Conservation (phyloP, 2,888 invertebrate species). For the Ceraclea dissimilis region DNA sequence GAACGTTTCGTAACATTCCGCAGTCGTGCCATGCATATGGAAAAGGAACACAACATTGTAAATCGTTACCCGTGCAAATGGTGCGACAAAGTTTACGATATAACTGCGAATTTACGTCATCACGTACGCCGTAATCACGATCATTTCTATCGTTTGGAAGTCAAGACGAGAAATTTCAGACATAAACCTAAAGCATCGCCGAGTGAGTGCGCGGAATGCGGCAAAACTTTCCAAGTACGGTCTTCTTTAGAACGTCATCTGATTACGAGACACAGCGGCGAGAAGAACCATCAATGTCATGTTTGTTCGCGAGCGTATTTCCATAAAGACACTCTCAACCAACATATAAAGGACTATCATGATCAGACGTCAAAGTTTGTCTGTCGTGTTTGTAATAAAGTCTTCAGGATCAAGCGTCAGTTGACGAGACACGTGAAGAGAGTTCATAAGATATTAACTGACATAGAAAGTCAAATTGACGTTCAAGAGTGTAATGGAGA, state of each 20-base stretch:
- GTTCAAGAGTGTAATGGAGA: too few relatives aligned
- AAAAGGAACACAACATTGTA: slow-evolving; percentile 3
- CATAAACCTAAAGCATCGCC: background rate
- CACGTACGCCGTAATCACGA: slow-evolving; percentile 1
- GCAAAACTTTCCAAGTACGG: background rate
- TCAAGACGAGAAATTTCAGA: background rate
- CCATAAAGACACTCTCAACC: background rate
- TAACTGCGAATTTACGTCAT: background rate
- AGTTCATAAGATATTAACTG: slow-evolving; percentile 3
- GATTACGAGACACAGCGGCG: background rate
- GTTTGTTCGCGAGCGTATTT: background rate
- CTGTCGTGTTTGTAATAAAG: slow-evolving; percentile 3
- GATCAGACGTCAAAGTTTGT: background rate
- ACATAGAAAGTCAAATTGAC: too few relatives aligned
- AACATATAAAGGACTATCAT: slow-evolving; percentile 5
- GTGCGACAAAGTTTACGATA: background rate
- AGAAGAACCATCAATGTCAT: slow-evolving; percentile 3
- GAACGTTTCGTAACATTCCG: slow-evolving; percentile 1
- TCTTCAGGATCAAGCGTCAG: background rate
- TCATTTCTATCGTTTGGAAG: background rate
- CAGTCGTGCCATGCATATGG: slow-evolving; percentile 2
- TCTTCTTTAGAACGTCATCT: background rate
- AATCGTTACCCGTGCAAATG: slow-evolving; percentile 3
- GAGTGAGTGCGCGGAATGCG: background rate
- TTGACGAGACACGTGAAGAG: slow-evolving; percentile 1